phyloP scores from a whole-genome alignment of 2,888 invertebrate species.

The Parnassius smintheus region DNA sequence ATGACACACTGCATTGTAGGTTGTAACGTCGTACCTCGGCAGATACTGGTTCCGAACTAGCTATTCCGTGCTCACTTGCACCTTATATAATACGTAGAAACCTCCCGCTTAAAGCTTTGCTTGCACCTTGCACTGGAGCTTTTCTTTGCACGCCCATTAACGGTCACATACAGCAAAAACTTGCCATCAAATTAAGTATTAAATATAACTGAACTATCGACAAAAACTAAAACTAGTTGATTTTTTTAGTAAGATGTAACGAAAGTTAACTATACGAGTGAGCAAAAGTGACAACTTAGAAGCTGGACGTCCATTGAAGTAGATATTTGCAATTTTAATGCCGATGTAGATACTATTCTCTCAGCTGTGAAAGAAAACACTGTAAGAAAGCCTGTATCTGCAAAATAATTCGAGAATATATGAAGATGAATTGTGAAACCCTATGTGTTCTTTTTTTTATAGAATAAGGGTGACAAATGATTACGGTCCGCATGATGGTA shows the following conservation, averaged over 20 bases:
- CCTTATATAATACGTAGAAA: conserved; percentile 48
- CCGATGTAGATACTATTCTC: no score
- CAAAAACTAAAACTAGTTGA: conserved; percentile 15
- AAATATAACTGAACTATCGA: conserved; percentile 16
- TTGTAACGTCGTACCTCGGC: conserved; percentile 46
- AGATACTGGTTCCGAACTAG: conserved; percentile 60
- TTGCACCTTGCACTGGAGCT: conserved; percentile 50
- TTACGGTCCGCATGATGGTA: no score
- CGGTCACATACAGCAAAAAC: conserved; percentile 58
- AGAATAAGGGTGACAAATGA: no score
- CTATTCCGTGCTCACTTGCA: conserved; percentile 46
- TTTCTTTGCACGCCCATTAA: conserved; percentile 52
- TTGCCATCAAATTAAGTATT: conserved; percentile 39
- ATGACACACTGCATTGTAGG: conserved; percentile 57
- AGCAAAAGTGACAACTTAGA: no score
- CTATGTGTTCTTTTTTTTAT: no score
- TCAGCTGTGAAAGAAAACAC: no score
- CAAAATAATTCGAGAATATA: no score
- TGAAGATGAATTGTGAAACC: no score
- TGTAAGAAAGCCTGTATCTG: no score
- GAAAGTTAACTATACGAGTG: no score
- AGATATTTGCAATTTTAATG: no score
- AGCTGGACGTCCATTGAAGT: no score
- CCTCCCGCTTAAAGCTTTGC: conserved; percentile 39
- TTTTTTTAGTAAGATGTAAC: background rate